Evolutionary conservation across 2,113 vertebrate genomes (phyloP).

Genomic region (Leptobrachium leishanense): DNA sequence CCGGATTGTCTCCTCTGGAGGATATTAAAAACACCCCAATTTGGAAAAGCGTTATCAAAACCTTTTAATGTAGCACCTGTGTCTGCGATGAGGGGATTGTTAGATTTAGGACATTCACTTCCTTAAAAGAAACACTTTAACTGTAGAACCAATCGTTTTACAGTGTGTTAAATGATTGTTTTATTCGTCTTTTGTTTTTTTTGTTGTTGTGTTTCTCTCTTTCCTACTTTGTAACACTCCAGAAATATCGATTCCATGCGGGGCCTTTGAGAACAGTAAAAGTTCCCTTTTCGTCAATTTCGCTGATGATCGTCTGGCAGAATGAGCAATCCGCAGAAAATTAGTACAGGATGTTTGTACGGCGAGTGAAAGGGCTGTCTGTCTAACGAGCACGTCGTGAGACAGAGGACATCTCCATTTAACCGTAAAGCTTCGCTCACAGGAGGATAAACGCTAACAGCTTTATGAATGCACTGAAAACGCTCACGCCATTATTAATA

Average conservation of each 20-base stretch:
- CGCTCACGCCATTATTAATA: background rate
- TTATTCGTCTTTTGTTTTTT: constrained; percentile 25
- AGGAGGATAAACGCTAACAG: background rate
- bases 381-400: constrained; percentile 26
- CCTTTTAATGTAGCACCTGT: constrained; percentile 27
- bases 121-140: constrained; percentile 19
- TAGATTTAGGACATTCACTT: background rate
- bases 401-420: constrained; percentile 18
- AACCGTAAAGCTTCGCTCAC: background rate
- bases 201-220: background rate
- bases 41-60: constrained; percentile 27
- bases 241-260: constrained; percentile 17
- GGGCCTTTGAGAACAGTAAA: constrained; percentile 24
- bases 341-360: constrained; percentile 6
- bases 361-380: constrained; percentile 14
- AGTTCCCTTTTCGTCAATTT: constrained; percentile 17
- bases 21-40: constrained; percentile 44
- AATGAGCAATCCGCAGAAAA: constrained; percentile 27
- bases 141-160: constrained; percentile 38
- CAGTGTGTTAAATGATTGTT: constrained; percentile 44
- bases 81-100: background rate
- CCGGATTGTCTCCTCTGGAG: constrained; percentile 13
- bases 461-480: background rate
- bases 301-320: background rate
- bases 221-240: constrained; percentile 9